phyloP scores from a whole-genome alignment of 2,113 vertebrate genomes.

The Nothocercus julius region DNA sequence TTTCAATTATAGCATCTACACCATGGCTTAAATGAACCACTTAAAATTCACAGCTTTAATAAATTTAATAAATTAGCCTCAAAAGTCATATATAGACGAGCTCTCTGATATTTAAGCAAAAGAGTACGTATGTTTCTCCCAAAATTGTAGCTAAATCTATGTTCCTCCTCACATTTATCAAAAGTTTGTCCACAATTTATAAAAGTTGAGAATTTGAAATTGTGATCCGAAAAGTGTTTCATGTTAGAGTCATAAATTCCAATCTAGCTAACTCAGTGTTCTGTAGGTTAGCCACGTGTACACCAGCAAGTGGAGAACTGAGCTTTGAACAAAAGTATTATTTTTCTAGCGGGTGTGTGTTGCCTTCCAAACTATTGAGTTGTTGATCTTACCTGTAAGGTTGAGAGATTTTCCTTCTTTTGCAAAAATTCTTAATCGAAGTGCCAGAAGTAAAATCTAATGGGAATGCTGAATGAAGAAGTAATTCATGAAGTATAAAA shows the following conservation, averaged over 20 bases:
- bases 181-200: neutral
- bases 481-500: neutral
- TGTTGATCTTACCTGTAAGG: neutral
- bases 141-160: neutral
- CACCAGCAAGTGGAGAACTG: neutral
- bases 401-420: neutral
- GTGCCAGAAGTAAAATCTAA: neutral
- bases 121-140: neutral
- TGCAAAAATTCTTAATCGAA: neutral
- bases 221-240: neutral
- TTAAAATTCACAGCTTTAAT: neutral
- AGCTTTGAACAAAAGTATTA: neutral
- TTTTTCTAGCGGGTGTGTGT: neutral
- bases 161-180: neutral
- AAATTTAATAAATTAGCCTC: conserved; percentile 4
- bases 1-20: conserved; percentile 10
- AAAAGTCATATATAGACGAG: neutral
- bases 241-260: neutral
- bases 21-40: neutral
- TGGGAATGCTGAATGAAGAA: neutral
- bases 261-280: neutral
- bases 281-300: neutral
- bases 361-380: neutral
- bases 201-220: neutral
- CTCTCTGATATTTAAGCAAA: neutral